Conservation (phyloP, 2,113 vertebrate species). For the Corythornis cristatus region DNA sequence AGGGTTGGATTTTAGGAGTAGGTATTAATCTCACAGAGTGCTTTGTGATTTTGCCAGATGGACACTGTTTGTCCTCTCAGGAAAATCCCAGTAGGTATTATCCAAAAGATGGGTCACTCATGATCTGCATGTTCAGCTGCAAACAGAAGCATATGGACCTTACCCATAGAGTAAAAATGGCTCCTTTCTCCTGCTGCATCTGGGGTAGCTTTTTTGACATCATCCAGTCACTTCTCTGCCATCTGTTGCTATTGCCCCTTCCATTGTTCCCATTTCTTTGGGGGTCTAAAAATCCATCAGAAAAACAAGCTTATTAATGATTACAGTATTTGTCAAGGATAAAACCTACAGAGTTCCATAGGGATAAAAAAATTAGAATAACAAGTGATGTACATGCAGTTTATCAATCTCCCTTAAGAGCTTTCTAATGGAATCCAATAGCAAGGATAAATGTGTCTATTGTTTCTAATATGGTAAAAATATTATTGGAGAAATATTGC, state of each 20-base stretch:
- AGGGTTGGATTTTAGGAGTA: not conserved
- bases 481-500: not conserved
- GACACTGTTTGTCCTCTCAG: not conserved
- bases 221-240: not conserved
- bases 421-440: not conserved
- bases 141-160: not conserved
- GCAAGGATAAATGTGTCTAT: not conserved
- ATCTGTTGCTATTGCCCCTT: not conserved
- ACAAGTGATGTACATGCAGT: not conserved
- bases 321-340: not conserved
- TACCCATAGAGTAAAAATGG: not conserved
- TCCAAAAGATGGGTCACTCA: not conserved
- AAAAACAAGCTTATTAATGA: not conserved
- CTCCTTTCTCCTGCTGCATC: not conserved
- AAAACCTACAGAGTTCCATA: not conserved
- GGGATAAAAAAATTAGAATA: not conserved
- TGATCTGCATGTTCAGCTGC: not conserved
- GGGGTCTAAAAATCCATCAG: not conserved
- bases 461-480: not conserved
- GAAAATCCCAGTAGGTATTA: constrained; percentile 4
- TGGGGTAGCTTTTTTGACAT: not conserved
- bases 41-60: not conserved
- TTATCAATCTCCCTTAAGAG: not conserved
- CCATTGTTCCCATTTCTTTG: not conserved
- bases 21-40: not conserved